Base-by-base conservation (phyloP, 2,113 vertebrate genomes). In the Abramis brama region DNA sequence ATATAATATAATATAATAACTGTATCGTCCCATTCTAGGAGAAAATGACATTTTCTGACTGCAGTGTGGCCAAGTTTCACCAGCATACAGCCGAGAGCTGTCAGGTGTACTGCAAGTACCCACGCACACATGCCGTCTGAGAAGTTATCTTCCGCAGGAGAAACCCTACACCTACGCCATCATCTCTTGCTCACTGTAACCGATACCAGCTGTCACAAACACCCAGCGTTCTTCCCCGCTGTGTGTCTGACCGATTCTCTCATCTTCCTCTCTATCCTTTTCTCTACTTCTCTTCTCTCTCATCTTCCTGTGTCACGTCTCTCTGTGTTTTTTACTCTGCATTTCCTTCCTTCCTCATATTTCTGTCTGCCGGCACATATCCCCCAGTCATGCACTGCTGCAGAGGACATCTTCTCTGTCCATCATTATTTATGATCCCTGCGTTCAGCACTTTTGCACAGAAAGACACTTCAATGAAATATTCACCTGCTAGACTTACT, bases 321-420 rank as follows among this genome's bases (percentile, higher is more conserved):
- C 75, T 52, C 2, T 45, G 9, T 47, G 52, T 55, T 43, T 23
- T 55, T 36, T 33, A 23, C 52, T 36, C 13, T 55, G 6, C n/a
- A 27, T 70, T 39, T 79, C 7, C 47, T 30, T 79, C 55, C 50
- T 36, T 23, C 62, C 84, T 64, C 73, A 83, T 77, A 30, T 85
- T 70, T 88, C 83, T 82, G 5, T 27, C 39, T 71, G 73, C 74
- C 27, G 55, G 60, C 66, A 59, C 66, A 17, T 30, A 45, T 60
- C 57, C 57, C 45, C 55, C 64, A 25, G 23, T 47, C 79, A 52
- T 36, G 50, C 39, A 21, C 50, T 43, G 19, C 71, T 45, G 50
- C 70, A 52, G 62, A 62, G 71, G 78, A 85, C 74, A 36, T 68
- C 15, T 82, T 83, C 68, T 30, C 59, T 85, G 64, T 85, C 83